Evolutionary conservation across 2,797 vertebrate genomes (phyloP), one percentile per base, ranked within the genome.

Genomic region (Manis crassicaudata): DNA sequence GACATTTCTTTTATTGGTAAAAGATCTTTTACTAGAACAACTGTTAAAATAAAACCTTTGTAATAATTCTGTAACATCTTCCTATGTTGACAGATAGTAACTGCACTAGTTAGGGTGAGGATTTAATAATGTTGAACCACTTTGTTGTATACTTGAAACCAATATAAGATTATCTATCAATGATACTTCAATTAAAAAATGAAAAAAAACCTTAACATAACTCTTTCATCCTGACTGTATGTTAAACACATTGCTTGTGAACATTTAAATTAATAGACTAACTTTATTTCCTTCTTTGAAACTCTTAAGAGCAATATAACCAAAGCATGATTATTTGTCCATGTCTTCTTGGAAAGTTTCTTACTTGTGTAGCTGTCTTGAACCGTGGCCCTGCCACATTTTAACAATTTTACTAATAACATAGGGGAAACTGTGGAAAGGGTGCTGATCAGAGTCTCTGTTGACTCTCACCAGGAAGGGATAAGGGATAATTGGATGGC

Each of bases 201-300:
- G 46, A 11, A 46, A 46, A 46, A 46, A 46, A 46, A 81, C 40
- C 12, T 79, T 77, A 12, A 35, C 29, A 65, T 17, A 86, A 40
- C 37, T 54, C 46, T 46, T 1, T 58, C 54, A 50, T 92, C 77
- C 18, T 52, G 12, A 43, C 62, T 60, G 2, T 85, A 21, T 58
- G 58, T 21, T 67, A 50, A 75, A 76, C 14, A 76, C 20, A 29
- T 54, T 76, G 23, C 65, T 62, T 86, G 13, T 81, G 21, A 68
- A 88, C 17, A 37, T 27, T 72, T 79, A 63, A 77, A 46, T 35
- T 76, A 43, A 46, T 46, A 46, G 35, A 54, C 52, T n/a, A n/a
- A 56, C 27, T 83, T 90, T 37, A 52, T 79, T 94, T 93, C n/a
- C 72, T 81, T 86, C 56, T 35, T 88, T 54, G 63, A n/a, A 70